Evolutionary conservation across 2,888 invertebrate genomes (phyloP).

Genomic region (Ochropleura plecta): DNA sequence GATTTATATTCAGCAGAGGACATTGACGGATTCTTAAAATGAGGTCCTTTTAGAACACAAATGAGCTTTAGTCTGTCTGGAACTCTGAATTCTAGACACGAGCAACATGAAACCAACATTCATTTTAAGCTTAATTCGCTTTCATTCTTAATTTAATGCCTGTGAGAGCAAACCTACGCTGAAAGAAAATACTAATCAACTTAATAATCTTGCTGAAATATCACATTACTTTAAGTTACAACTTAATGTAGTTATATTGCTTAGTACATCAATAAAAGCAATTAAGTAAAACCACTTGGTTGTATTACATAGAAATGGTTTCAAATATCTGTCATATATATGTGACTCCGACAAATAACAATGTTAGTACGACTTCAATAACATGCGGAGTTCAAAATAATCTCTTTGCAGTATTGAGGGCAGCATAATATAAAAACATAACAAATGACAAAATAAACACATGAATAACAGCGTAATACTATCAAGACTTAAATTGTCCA

Average conservation of each 20-base stretch:
- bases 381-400: conserved; percentile 15
- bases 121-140: conserved; percentile 26
- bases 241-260: too few relatives aligned
- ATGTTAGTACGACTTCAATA: conserved; percentile 13
- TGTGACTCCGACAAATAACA: not conserved
- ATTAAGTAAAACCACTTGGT: not conserved
- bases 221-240: not conserved
- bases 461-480: conserved; percentile 6
- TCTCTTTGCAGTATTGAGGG: conserved; percentile 18
- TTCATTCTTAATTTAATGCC: conserved; percentile 32
- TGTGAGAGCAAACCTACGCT: not conserved
- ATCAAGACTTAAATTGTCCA: conserved; percentile 5
- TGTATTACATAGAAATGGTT: not conserved
- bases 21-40: not conserved
- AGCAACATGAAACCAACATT: conserved; percentile 22
- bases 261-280: not conserved
- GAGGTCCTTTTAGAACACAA: conserved; percentile 12
- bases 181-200: conserved; percentile 11
- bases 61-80: not conserved
- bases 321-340: not conserved
- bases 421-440: conserved; percentile 7
- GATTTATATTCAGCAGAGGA: not conserved
- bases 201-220: conserved; percentile 11
- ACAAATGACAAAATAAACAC: conserved; percentile 26
- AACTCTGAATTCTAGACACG: conserved; percentile 31